Evolutionary conservation across 2,888 invertebrate species (phyloP).

Genomic region (Trissoscelio sp.): DNA sequence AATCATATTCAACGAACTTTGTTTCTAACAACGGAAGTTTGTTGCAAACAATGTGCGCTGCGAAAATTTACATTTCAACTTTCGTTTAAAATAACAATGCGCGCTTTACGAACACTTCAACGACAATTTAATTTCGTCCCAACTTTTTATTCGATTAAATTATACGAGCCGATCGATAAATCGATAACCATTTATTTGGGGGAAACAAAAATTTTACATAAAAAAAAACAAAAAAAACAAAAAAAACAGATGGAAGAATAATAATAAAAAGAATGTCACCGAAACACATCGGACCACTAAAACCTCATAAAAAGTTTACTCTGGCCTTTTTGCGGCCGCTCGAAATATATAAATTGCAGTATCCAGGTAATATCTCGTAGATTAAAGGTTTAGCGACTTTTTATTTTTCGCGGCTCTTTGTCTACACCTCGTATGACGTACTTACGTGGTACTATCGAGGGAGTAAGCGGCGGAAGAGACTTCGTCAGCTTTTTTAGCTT

Average conservation of each 20-base stretch:
- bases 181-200: not conserved
- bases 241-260: not conserved
- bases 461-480: conserved; percentile 64
- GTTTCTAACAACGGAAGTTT: conserved; percentile 19
- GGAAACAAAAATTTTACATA: not conserved
- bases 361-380: conserved; percentile 55
- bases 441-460: conserved; percentile 61
- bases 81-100: conserved; percentile 23
- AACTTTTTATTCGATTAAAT: conserved; percentile 32
- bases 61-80: conserved; percentile 18
- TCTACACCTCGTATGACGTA: conserved; percentile 67
- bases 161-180: conserved; percentile 20
- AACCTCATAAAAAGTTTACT: not conserved
- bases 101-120: conserved; percentile 5
- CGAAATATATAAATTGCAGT: conserved; percentile 40
- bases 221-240: not conserved
- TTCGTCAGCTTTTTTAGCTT: conserved; percentile 76
- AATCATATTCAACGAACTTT: conserved; percentile 39
- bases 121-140: conserved; percentile 22
- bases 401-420: conserved; percentile 59
- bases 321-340: not conserved
- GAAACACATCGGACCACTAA: too few species aligned
- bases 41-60: conserved; percentile 18
- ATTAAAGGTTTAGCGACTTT: conserved; percentile 58
- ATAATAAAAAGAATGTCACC: conserved; percentile 1